A percentile compares a stretch with the other conserved stretches of the same genome.
phyloP scores from a whole-genome alignment of 2,888 invertebrate genomes.

The Perizoma flavofasciatum region DNA sequence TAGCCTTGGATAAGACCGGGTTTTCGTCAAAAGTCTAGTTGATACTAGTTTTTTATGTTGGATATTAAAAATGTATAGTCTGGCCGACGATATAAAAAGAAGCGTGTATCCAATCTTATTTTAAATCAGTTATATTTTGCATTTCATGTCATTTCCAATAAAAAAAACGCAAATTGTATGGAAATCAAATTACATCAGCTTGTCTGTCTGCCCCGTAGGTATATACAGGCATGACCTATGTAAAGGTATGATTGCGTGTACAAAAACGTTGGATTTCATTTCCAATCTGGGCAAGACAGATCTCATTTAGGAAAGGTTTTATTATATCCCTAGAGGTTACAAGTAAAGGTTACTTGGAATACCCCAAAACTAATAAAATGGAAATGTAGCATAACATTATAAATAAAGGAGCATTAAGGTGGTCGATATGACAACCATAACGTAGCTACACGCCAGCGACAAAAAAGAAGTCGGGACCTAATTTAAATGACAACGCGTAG shows the following conservation, averaged over 20 bases:
- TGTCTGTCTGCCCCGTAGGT: not conserved
- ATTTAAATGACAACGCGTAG: no score
- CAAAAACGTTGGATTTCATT: not conserved
- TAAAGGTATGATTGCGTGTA: not conserved
- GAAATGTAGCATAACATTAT: not conserved
- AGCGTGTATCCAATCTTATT: not conserved
- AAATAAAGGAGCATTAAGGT: not conserved
- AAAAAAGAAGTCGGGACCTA: no score
- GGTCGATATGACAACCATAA: not conserved
- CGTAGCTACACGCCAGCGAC: no score
- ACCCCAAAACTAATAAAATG: constrained; percentile 6
- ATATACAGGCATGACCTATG: not conserved
- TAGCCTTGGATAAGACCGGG: no score
- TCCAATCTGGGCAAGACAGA: not conserved
- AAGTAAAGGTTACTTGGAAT: constrained; percentile 5
- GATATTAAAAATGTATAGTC: no score
- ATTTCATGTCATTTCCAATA: not conserved
- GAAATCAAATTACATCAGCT: not conserved
- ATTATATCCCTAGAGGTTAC: constrained; percentile 6
- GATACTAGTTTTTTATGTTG: no score
- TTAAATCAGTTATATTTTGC: not conserved
- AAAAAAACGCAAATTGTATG: not conserved
- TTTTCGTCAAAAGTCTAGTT: no score
- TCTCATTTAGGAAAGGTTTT: constrained; percentile 1
- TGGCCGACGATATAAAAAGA: no score